These are phyloP conservation scores for Eleutherodactylus coqui DNA, from an alignment of 2,797 vertebrate species.

Conservation along the genomic window DNA sequence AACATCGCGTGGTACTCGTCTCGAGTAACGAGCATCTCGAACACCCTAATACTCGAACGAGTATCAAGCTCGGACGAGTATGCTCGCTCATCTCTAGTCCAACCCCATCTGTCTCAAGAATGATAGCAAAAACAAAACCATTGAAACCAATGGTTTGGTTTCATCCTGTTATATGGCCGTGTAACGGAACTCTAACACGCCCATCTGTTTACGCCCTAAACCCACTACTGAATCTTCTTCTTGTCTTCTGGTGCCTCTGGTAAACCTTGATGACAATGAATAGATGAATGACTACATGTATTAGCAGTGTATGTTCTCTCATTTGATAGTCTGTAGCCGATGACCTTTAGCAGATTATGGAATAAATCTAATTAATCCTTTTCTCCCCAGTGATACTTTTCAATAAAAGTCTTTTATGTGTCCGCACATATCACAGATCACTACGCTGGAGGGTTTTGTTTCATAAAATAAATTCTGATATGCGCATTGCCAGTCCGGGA, in stretches of 20 bases:
- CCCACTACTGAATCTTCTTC: background rate
- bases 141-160: no score
- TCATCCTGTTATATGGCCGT: no score
- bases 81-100: no score
- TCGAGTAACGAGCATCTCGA: no score
- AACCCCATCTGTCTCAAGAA: no score
- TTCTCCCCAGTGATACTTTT: background rate
- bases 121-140: no score
- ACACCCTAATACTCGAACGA: no score
- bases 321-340: background rate
- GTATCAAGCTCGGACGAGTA: no score
- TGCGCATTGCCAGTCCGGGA: slow-evolving; percentile 39
- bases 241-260: background rate
- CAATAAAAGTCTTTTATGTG: background rate
- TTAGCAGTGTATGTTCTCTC: background rate
- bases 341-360: background rate
- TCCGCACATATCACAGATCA: background rate
- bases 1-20: no score
- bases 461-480: slow-evolving; percentile 38
- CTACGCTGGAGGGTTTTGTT: slow-evolving; percentile 36
- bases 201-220: no score
- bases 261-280: background rate
- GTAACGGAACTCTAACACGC: no score
- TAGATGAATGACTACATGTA: background rate
- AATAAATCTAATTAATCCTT: slow-evolving; percentile 19